Percentiles rank a stretch among this genome's conserved stretches.
These are phyloP conservation scores for Anthophora plumipes DNA, from an alignment of 2,888 invertebrate genomes.

Conservation along the genomic window DNA sequence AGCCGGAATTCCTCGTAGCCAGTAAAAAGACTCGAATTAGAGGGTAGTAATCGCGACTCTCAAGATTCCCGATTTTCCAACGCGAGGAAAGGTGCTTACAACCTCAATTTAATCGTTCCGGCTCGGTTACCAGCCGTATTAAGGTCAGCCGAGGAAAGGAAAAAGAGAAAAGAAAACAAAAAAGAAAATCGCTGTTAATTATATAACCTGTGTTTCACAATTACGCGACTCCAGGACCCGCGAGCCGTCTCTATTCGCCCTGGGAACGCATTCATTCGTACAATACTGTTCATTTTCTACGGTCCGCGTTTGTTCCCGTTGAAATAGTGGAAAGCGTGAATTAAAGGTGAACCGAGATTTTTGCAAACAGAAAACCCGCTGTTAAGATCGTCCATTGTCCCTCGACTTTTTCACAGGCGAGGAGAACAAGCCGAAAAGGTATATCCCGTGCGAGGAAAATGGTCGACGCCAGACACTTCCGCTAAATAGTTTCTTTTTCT, in stretches of 20 bases:
- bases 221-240: neutral
- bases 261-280: neutral
- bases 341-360: neutral
- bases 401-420: neutral
- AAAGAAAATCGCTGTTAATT: neutral
- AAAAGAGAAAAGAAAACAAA: no score
- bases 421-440: no score
- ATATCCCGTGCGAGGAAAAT: neutral
- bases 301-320: neutral
- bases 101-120: slow-evolving; percentile 5
- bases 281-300: neutral
- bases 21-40: neutral
- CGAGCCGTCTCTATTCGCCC: no score
- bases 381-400: neutral
- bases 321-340: neutral
- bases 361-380: neutral
- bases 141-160: neutral
- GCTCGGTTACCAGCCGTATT: neutral
- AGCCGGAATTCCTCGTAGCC: no score
- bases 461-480: neutral
- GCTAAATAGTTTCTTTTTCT: neutral
- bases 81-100: neutral
- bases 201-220: neutral
- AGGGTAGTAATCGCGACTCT: neutral
- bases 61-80: neutral